Evolutionary conservation across 2,797 vertebrate species (phyloP).

Genomic region (Apogon talboti): DNA sequence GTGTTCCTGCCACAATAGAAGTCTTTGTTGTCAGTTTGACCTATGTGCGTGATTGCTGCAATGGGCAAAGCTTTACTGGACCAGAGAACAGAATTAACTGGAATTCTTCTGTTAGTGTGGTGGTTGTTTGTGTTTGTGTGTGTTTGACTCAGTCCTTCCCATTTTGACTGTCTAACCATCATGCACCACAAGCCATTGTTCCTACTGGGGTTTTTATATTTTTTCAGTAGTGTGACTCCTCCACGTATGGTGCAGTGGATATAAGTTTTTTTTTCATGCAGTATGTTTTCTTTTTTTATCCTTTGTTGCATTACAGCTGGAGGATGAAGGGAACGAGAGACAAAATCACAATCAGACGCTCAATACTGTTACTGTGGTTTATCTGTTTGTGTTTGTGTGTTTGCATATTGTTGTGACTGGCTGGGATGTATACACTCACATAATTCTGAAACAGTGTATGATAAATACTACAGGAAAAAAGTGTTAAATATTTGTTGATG

Average conservation of each 20-base stretch:
- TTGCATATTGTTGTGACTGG: too few species aligned
- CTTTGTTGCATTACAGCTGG: not conserved
- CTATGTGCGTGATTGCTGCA: constrained; percentile 22
- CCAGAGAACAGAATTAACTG: constrained; percentile 52
- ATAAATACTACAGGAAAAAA: too few species aligned
- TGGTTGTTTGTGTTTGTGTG: constrained; percentile 10
- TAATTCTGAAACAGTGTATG: too few species aligned
- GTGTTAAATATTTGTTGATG: too few species aligned
- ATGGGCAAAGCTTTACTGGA: constrained; percentile 44
- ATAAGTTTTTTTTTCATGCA: not conserved
- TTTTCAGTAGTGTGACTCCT: not conserved
- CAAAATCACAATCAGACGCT: too few species aligned
- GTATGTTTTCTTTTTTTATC: not conserved
- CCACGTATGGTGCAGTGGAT: not conserved
- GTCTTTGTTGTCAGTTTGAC: constrained; percentile 62
- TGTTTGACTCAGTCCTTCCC: constrained; percentile 21
- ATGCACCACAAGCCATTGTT: constrained; percentile 31
- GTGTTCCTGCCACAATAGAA: constrained; percentile 42
- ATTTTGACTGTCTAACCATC: constrained; percentile 1
- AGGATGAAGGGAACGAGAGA: not conserved
- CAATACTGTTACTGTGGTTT: too few species aligned
- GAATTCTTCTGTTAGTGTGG: constrained; percentile 26
- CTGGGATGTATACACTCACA: too few species aligned
- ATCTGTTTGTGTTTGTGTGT: too few species aligned
- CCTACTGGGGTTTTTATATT: not conserved